phyloP scores from a whole-genome alignment of 2,113 vertebrate species.

The Sinocyclocheilus grahami region DNA sequence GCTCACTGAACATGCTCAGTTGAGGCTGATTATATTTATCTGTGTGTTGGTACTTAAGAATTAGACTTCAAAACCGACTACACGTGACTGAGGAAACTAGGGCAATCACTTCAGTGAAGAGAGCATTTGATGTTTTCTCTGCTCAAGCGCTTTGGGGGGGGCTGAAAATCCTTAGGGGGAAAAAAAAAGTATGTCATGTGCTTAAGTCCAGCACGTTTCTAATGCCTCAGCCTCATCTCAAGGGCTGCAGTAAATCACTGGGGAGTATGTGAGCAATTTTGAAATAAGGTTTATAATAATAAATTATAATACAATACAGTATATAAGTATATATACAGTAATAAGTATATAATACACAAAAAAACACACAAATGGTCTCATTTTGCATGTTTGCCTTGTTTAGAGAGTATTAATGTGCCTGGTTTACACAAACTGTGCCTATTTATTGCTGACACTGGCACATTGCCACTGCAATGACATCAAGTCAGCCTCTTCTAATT shows the following conservation, averaged over 20 bases:
- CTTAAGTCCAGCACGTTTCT: neutral
- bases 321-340: too few relatives aligned
- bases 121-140: slow-evolving; percentile 44
- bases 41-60: slow-evolving; percentile 61
- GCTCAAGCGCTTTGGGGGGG: slow-evolving; percentile 15
- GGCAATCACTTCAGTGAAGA: slow-evolving; percentile 62
- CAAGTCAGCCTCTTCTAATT: neutral
- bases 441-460: neutral
- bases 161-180: neutral
- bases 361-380: neutral
- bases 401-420: neutral
- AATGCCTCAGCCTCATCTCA: neutral
- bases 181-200: slow-evolving; percentile 8
- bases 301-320: too few relatives aligned
- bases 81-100: slow-evolving; percentile 65
- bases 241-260: neutral
- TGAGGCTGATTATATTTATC: too few relatives aligned
- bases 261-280: neutral
- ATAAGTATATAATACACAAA: neutral
- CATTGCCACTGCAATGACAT: neutral
- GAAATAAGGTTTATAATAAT: neutral
- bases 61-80: slow-evolving; percentile 52
- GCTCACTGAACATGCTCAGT: too few relatives aligned
- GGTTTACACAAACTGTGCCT: neutral
- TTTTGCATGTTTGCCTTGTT: neutral